These are phyloP conservation scores for Xyliphius kryptos DNA, from an alignment of 2,113 vertebrate species.

Conservation along the genomic window DNA sequence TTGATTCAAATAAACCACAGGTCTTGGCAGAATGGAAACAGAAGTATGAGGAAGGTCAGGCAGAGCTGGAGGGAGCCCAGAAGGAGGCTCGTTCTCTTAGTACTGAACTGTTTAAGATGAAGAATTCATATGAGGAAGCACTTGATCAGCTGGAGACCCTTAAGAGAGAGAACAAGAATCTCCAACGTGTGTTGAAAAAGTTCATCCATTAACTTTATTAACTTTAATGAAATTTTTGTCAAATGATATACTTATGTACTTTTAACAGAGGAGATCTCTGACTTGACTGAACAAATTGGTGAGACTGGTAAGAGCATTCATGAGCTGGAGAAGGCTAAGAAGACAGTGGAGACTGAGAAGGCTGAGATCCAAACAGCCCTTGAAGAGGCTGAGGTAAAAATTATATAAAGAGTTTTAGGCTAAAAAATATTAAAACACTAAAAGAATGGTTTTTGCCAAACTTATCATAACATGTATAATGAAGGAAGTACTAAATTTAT, in stretches of 20 bases:
- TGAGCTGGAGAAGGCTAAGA: constrained; percentile 76
- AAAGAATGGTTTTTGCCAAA: not conserved
- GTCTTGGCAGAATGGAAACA: constrained; percentile 40
- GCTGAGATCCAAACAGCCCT: constrained; percentile 37
- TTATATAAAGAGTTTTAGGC: not conserved
- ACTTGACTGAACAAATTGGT: constrained; percentile 40
- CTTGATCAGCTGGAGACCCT: constrained; percentile 56
- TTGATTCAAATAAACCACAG: not conserved
- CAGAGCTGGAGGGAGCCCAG: constrained; percentile 68
- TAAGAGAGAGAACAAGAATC: constrained; percentile 42
- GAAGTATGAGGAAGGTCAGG: constrained; percentile 46
- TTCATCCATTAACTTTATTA: not conserved
- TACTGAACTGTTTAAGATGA: constrained; percentile 76
- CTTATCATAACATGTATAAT: too few relatives aligned
- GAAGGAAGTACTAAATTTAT: too few relatives aligned
- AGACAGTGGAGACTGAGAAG: constrained; percentile 49
- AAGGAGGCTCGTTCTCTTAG: constrained; percentile 72
- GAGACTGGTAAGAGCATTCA: constrained; percentile 71
- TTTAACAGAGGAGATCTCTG: constrained; percentile 41
- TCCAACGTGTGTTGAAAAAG: constrained; percentile 28
- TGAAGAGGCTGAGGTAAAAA: constrained; percentile 31
- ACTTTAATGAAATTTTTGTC: not conserved
- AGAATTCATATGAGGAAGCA: constrained; percentile 70
- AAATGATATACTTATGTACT: not conserved
- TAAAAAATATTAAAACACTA: not conserved